A percentile compares a stretch with the other conserved stretches of the same genome.
phyloP scores from a whole-genome alignment of 2,113 vertebrate genomes.

The Opisthocomus hoazin region DNA sequence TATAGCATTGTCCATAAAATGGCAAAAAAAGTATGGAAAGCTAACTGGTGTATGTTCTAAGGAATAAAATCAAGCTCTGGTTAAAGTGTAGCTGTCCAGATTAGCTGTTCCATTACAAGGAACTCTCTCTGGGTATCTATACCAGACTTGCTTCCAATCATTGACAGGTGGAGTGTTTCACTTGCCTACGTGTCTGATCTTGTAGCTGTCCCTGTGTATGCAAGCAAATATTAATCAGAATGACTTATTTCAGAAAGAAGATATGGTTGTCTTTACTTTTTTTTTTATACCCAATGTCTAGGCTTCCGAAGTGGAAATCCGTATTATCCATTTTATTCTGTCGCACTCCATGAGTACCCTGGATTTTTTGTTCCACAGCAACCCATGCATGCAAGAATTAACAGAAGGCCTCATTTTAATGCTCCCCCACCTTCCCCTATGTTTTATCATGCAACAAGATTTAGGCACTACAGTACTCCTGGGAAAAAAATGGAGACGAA shows the following conservation, averaged over 20 bases:
- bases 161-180: neutral
- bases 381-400: conserved; percentile 43
- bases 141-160: neutral
- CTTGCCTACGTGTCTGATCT: neutral
- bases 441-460: conserved; percentile 55
- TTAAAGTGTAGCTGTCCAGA: neutral
- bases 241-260: neutral
- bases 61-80: neutral
- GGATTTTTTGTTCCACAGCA: conserved; percentile 51
- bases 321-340: conserved; percentile 44
- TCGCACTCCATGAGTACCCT: conserved; percentile 35
- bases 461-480: conserved; percentile 25
- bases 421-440: conserved; percentile 49
- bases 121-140: neutral
- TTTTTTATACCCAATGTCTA: neutral
- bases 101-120: neutral
- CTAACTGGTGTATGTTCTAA: neutral
- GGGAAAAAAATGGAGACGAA: conserved; percentile 57
- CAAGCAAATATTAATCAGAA: neutral
- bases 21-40: neutral
- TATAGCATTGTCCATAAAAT: neutral
- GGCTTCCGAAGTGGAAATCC: conserved; percentile 60
- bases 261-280: neutral
- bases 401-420: conserved; percentile 58
- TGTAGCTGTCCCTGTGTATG: neutral